Evolutionary conservation across 1,140 invertebrate species (phyloP).

Genomic region (Plodia interpunctella): DNA sequence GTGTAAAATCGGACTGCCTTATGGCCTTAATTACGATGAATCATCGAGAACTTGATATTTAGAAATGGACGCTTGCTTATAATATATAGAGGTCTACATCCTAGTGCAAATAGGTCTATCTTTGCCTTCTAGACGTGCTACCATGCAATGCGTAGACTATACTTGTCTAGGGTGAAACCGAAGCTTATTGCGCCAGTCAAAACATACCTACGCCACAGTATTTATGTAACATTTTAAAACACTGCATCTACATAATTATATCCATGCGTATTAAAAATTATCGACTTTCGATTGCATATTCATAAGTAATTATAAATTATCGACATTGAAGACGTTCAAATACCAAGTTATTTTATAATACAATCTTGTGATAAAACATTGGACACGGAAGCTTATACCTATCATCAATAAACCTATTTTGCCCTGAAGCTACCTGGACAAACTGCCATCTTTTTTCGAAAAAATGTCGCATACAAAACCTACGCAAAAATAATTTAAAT

Average conservation of each 20-base stretch:
- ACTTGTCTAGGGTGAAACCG: no score
- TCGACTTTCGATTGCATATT: no score
- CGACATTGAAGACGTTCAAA: no score
- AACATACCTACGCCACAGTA: conserved; percentile 14
- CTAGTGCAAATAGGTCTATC: conserved; percentile 15
- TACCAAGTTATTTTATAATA: no score
- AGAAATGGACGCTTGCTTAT: conserved; percentile 17
- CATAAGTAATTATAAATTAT: no score
- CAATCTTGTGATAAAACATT: no score
- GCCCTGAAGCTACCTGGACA: no score
- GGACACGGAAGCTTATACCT: no score
- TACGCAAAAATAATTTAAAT: conserved; percentile 51
- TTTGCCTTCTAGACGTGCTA: background rate
- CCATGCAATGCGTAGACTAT: background rate
- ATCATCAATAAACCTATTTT: no score
- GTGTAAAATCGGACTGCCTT: no score
- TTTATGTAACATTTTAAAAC: background rate
- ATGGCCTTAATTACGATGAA: conserved; percentile 13
- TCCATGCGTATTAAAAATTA: no score
- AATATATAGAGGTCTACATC: conserved; percentile 6
- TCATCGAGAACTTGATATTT: conserved; percentile 33
- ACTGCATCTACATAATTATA: no score
- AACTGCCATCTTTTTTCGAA: background rate
- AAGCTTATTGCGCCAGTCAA: conserved; percentile 14
- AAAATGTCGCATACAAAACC: conserved; percentile 25